phyloP scores from a whole-genome alignment of 2,113 vertebrate genomes.

The Etheostoma cragini region DNA sequence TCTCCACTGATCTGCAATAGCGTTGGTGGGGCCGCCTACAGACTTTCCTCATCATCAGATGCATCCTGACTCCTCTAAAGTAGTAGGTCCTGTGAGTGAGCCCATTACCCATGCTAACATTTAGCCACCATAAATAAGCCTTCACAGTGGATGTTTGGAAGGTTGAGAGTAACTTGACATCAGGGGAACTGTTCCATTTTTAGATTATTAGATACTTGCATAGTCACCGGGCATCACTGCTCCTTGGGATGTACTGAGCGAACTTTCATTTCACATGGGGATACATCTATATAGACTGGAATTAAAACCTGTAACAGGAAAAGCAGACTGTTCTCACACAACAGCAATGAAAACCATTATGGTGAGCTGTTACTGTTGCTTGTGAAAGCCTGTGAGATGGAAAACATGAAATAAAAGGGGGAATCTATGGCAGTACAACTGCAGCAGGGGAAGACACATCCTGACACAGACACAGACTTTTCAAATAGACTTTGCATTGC shows the following conservation, averaged over 20 bases:
- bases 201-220: constrained; percentile 71
- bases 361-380: constrained; percentile 27
- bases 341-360: constrained; percentile 43
- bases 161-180: constrained; percentile 71
- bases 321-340: constrained; percentile 39
- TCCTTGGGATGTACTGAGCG: constrained; percentile 16
- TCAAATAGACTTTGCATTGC: too few species aligned
- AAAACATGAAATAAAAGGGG: constrained; percentile 37
- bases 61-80: constrained; percentile 77
- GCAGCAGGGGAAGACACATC: constrained; percentile 52
- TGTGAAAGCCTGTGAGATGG: constrained; percentile 24
- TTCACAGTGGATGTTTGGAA: constrained; percentile 66
- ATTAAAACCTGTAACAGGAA: constrained; percentile 47
- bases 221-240: constrained; percentile 53
- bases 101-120: constrained; percentile 76
- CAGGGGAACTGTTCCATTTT: constrained; percentile 65
- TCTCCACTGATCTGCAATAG: constrained; percentile 77
- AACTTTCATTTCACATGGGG: constrained; percentile 47
- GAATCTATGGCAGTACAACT: constrained; percentile 4
- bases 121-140: constrained; percentile 67
- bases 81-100: constrained; percentile 72
- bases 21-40: constrained; percentile 76
- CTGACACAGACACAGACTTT: constrained; percentile 44
- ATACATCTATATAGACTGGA: constrained; percentile 48
- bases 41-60: constrained; percentile 76